A percentile compares a stretch with the other conserved stretches of the same genome.
These are phyloP conservation scores for Acromyrmex echinatior DNA, from an alignment of 1,140 invertebrate species.

Conservation along the genomic window DNA sequence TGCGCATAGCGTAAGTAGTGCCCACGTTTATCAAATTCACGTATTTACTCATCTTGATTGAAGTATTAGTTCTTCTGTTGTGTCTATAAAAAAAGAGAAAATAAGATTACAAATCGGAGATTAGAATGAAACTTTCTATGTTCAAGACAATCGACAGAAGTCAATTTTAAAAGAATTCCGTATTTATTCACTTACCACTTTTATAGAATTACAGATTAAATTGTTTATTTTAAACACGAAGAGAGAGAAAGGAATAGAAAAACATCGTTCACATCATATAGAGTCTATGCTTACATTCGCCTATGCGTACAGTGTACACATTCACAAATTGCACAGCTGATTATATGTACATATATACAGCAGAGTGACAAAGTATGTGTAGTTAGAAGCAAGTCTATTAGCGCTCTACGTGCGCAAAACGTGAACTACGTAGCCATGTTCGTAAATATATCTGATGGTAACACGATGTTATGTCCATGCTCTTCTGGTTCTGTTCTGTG, in stretches of 20 bases:
- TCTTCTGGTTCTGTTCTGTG: no score
- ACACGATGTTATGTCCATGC: no score
- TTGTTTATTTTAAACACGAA: not conserved
- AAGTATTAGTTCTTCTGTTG: not conserved
- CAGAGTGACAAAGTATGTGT: no score
- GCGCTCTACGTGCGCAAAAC: no score
- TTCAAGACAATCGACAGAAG: not conserved
- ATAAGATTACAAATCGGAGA: conserved; percentile 1
- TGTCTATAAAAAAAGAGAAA: not conserved
- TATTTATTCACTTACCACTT: not conserved
- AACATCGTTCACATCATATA: not conserved
- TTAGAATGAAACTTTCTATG: not conserved
- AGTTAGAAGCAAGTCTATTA: no score
- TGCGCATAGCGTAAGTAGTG: conserved; percentile 93
- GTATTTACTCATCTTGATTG: conserved; percentile 88
- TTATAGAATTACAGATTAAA: not conserved
- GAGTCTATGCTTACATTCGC: no score
- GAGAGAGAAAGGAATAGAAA: not conserved
- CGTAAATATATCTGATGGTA: no score
- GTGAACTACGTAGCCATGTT: no score
- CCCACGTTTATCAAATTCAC: conserved; percentile 89
- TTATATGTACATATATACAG: no score
- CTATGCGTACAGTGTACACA: no score
- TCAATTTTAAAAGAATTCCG: not conserved
- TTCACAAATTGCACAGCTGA: no score